Conservation (phyloP, 2,888 invertebrate species). For the Phrixothrix hirtus region DNA sequence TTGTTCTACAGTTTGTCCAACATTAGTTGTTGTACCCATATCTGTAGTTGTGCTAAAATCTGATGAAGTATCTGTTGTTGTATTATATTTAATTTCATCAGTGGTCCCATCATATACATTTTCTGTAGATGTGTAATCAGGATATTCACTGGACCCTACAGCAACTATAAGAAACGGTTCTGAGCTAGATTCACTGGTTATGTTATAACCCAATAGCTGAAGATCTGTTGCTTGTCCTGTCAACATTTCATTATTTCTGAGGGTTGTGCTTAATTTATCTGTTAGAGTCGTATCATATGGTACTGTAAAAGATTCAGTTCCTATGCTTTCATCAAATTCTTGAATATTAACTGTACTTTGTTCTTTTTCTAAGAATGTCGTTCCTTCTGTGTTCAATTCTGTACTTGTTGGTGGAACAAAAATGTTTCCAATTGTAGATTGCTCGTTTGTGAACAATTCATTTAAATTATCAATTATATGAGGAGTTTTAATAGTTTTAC, state of each 20-base stretch:
- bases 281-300: slow-evolving; percentile 1
- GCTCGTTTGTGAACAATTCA: background rate
- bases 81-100: background rate
- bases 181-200: background rate
- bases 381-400: slow-evolving; percentile 5
- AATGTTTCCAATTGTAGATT: background rate
- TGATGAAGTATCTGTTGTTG: background rate
- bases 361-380: too few species aligned
- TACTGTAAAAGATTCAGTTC: background rate
- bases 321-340: too few species aligned
- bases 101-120: background rate
- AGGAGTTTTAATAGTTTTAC: slow-evolving; percentile 4
- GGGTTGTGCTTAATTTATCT: background rate
- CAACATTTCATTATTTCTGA: slow-evolving; percentile 24
- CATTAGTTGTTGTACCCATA: background rate
- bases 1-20: background rate
- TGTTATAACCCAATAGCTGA: too few species aligned
- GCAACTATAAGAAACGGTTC: slow-evolving; percentile 13
- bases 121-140: slow-evolving; percentile 18
- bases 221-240: slow-evolving; percentile 27
- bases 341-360: too few species aligned
- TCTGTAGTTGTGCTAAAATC: slow-evolving; percentile 1
- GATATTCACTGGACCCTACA: slow-evolving; percentile 7
- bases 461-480: background rate
- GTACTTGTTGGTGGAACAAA: background rate